Evolutionary conservation across 1,140 invertebrate species (phyloP).

Genomic region (Sipha flava): DNA sequence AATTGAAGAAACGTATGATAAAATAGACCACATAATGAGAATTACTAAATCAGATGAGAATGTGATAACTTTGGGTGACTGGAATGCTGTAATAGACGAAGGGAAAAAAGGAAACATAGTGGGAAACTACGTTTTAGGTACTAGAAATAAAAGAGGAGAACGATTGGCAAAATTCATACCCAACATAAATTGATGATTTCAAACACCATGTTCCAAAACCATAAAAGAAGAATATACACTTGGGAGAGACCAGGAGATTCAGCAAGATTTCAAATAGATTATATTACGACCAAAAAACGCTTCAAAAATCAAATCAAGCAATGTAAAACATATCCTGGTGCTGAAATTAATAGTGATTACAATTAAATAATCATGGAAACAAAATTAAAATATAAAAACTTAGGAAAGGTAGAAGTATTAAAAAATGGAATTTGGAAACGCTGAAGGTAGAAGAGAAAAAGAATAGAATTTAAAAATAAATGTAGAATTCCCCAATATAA

Average conservation of each 20-base stretch:
- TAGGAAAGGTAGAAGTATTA: neutral
- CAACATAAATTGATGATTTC: neutral
- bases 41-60: slow-evolving; percentile 6
- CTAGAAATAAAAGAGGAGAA: slow-evolving; percentile 9
- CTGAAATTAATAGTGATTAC: neutral
- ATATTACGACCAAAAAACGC: slow-evolving; percentile 37
- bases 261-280: slow-evolving; percentile 42
- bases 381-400: neutral
- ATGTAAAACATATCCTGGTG: neutral
- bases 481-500: slow-evolving; percentile 28
- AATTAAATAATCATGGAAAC: neutral
- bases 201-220: slow-evolving; percentile 38
- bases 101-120: neutral
- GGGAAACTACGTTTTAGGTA: neutral
- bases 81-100: slow-evolving; percentile 9
- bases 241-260: slow-evolving; percentile 40
- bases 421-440: slow-evolving; percentile 1
- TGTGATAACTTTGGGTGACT: neutral
- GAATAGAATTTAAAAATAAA: neutral
- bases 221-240: slow-evolving; percentile 38
- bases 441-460: neutral
- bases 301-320: slow-evolving; percentile 1
- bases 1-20: neutral
- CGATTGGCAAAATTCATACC: slow-evolving; percentile 19
- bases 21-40: neutral